These are phyloP conservation scores for Trichechus manatus DNA, from an alignment of 2,113 vertebrate genomes.

Conservation along the genomic window DNA sequence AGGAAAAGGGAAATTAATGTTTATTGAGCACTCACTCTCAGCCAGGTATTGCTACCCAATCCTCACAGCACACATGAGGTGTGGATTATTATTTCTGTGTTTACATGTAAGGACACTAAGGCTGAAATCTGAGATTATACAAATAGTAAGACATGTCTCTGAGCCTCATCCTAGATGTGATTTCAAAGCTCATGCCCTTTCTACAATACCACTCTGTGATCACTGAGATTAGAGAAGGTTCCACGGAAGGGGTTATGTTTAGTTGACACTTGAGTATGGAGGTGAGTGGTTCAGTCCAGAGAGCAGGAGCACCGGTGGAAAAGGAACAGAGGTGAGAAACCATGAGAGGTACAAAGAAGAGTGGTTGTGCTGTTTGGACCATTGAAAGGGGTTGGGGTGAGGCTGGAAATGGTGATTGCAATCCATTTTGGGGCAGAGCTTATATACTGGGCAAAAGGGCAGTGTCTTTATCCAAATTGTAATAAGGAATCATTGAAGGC, in stretches of 20 bases:
- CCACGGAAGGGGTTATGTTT: background rate
- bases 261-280: background rate
- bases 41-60: background rate
- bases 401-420: background rate
- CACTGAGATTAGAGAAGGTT: background rate
- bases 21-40: background rate
- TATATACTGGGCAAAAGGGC: background rate
- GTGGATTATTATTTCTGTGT: background rate
- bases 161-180: background rate
- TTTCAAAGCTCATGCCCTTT: background rate
- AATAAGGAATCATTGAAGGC: background rate
- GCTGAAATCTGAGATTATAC: background rate
- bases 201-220: background rate
- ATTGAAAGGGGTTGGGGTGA: background rate
- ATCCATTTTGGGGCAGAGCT: background rate
- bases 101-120: background rate
- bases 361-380: background rate
- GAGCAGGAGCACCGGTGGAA: background rate
- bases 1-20: too few relatives aligned
- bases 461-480: background rate
- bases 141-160: background rate
- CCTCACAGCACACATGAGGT: too few relatives aligned
- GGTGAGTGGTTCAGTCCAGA: background rate
- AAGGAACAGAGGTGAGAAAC: background rate
- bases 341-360: background rate